phyloP scores from a whole-genome alignment of 2,113 vertebrate genomes.

The Ctenomys sociabilis region DNA sequence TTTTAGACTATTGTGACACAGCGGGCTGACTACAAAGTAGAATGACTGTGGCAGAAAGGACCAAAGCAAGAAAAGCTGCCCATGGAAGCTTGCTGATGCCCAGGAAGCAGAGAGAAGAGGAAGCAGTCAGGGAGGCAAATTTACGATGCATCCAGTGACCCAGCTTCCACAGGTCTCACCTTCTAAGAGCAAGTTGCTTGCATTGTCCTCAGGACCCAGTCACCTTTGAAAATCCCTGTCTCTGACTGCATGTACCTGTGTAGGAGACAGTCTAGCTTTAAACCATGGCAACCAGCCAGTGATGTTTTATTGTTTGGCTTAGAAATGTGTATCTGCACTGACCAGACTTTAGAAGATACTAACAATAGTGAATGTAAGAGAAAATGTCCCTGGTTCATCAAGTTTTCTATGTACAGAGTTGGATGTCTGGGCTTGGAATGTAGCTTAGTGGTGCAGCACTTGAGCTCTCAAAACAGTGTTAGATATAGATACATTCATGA shows the following conservation, averaged over 20 bases:
- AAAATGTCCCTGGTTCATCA: neutral
- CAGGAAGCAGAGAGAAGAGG: neutral
- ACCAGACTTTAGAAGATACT: neutral
- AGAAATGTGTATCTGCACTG: neutral
- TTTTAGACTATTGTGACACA: neutral
- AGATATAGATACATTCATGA: neutral
- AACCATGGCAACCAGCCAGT: neutral
- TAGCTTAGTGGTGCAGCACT: too few relatives aligned
- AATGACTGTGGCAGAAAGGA: neutral
- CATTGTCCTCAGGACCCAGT: neutral
- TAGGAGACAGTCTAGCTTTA: neutral
- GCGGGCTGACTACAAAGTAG: neutral
- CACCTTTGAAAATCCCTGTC: neutral
- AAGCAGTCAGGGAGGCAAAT: neutral
- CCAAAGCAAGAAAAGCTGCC: neutral
- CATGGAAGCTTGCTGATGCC: neutral
- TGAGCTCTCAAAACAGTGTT: neutral
- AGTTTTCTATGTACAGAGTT: neutral
- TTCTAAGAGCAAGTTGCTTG: neutral
- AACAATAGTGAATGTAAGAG: neutral
- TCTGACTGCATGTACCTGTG: neutral
- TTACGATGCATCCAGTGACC: neutral
- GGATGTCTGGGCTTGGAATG: neutral
- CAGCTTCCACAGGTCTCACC: neutral
- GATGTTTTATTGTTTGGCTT: neutral